Percentiles rank a stretch among this genome's conserved stretches.
These are phyloP conservation scores for Eudemis profundana DNA, from an alignment of 2,888 invertebrate genomes.

Conservation along the genomic window DNA sequence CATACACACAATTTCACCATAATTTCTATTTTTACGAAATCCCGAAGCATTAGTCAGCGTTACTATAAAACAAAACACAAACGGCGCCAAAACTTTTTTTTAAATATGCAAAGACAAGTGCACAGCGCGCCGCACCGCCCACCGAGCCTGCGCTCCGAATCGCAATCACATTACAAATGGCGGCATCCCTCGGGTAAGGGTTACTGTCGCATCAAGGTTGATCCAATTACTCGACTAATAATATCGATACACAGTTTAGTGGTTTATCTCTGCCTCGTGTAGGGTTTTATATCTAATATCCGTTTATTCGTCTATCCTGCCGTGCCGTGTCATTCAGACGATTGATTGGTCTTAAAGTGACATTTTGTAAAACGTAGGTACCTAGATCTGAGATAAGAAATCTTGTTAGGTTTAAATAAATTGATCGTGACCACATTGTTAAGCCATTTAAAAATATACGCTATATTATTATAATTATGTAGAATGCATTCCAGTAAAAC, in stretches of 20 bases:
- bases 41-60: neutral
- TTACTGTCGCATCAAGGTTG: slow-evolving; percentile 79
- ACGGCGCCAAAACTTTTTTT: slow-evolving; percentile 31
- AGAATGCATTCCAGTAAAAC: no score
- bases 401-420: neutral
- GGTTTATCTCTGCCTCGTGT: slow-evolving; percentile 46
- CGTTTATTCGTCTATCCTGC: slow-evolving; percentile 16
- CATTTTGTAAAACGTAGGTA: neutral
- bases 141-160: slow-evolving; percentile 60
- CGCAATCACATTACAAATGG: slow-evolving; percentile 67
- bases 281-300: slow-evolving; percentile 43
- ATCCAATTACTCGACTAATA: slow-evolving; percentile 79
- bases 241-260: slow-evolving; percentile 55
- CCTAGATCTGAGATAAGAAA: neutral
- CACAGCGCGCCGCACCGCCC: slow-evolving; percentile 51
- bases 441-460: no score
- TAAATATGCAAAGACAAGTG: slow-evolving; percentile 7
- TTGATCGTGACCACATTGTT: no score
- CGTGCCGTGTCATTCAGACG: slow-evolving; percentile 18
- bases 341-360: slow-evolving; percentile 50
- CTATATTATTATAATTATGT: no score
- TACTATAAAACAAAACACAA: neutral
- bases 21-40: neutral
- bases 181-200: slow-evolving; percentile 70
- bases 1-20: neutral